A percentile compares a stretch with the other conserved stretches of the same genome.
Evolutionary conservation across 2,888 invertebrate species (phyloP).

Genomic region (Carcina quercana): DNA sequence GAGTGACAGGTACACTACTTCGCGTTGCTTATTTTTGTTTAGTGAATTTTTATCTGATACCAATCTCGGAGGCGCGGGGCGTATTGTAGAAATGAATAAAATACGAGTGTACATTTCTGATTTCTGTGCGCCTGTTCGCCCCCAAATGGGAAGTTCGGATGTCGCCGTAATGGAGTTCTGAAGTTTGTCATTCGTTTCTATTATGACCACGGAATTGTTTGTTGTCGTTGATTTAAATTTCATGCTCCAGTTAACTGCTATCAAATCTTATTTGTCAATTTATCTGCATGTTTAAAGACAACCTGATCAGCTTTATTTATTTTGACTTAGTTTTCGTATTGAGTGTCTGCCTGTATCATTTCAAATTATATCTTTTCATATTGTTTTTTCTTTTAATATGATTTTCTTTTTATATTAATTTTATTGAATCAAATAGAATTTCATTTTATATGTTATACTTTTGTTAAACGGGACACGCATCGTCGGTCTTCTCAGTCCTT

Average conservation of each 20-base stretch:
- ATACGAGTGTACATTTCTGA: slow-evolving; percentile 54
- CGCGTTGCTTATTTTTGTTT: slow-evolving; percentile 66
- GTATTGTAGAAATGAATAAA: slow-evolving; percentile 65
- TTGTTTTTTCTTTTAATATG: too few species aligned
- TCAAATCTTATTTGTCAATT: slow-evolving; percentile 54
- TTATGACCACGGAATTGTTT: slow-evolving; percentile 56
- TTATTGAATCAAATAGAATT: too few species aligned
- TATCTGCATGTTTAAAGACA: slow-evolving; percentile 31
- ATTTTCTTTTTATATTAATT: too few species aligned
- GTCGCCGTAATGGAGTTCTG: slow-evolving; percentile 61
- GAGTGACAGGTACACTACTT: slow-evolving; percentile 72
- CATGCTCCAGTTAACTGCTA: slow-evolving; percentile 49
- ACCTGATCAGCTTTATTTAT: background rate
- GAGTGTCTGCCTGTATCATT: slow-evolving; percentile 22
- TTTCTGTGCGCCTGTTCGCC: slow-evolving; percentile 48
- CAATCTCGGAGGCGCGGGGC: slow-evolving; percentile 55
- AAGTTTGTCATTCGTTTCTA: slow-evolving; percentile 65
- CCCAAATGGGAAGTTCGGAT: slow-evolving; percentile 58
- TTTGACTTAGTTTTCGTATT: slow-evolving; percentile 26
- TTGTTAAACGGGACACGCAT: slow-evolving; percentile 31
- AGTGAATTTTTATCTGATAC: slow-evolving; percentile 60
- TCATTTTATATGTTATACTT: too few species aligned
- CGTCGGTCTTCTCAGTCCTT: slow-evolving; percentile 43
- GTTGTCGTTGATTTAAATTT: slow-evolving; percentile 64
- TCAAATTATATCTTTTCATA: slow-evolving; percentile 17